Evolutionary conservation across 2,797 vertebrate genomes (phyloP).

Genomic region (Toxotes lorentzi): DNA sequence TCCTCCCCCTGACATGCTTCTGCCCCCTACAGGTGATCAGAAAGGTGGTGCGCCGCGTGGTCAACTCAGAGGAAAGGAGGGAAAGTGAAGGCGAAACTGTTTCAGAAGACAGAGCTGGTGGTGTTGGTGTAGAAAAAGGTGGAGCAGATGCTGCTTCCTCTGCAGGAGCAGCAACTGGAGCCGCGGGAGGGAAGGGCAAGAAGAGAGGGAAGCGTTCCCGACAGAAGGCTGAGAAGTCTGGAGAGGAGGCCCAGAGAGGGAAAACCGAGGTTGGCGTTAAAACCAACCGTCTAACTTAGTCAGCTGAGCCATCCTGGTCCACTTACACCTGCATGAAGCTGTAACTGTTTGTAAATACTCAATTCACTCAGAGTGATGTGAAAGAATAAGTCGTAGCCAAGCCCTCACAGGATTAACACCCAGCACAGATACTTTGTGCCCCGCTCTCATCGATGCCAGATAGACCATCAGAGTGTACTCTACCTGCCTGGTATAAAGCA

Average conservation of each 20-base stretch:
- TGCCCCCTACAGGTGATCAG: conserved; percentile 80
- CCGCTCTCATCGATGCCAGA: no score
- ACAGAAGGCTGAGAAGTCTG: conserved; percentile 61
- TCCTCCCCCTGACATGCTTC: conserved; percentile 51
- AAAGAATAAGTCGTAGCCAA: neutral
- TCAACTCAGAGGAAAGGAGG: conserved; percentile 61
- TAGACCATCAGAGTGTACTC: no score
- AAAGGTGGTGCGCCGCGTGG: conserved; percentile 79
- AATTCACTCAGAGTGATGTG: neutral
- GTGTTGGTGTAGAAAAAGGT: conserved; percentile 36
- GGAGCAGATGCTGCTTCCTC: conserved; percentile 55
- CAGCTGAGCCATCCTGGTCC: neutral
- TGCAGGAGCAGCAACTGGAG: conserved; percentile 34
- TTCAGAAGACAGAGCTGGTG: conserved; percentile 33
- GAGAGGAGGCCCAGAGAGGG: conserved; percentile 64
- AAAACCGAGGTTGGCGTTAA: conserved; percentile 68
- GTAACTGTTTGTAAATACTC: neutral
- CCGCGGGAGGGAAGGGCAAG: conserved; percentile 74
- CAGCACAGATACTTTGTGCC: no score
- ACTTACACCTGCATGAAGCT: conserved; percentile 55
- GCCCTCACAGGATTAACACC: neutral
- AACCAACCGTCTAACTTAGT: conserved; percentile 9
- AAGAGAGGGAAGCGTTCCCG: conserved; percentile 77
- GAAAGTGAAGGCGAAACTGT: conserved; percentile 50
- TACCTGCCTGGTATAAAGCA: no score